phyloP scores from a whole-genome alignment of 2,888 invertebrate species.

The Heteromyza rotundicornis region DNA sequence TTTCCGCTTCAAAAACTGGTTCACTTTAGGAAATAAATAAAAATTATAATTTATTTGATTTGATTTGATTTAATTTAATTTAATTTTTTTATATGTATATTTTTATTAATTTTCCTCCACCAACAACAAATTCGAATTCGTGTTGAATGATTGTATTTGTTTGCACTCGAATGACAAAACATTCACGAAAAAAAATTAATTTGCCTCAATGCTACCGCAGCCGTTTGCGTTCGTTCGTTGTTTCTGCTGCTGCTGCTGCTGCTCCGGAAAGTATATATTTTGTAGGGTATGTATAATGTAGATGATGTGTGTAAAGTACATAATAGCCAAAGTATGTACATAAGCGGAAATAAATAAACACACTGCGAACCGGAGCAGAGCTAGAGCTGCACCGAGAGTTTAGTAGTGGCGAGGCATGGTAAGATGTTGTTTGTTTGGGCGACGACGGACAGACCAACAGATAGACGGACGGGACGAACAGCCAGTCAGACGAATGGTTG shows the following conservation, averaged over 20 bases:
- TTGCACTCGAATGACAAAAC: constrained; percentile 23
- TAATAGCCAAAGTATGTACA: constrained; percentile 15
- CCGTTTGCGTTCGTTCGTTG: background rate
- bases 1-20: too few relatives aligned
- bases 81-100: too few relatives aligned
- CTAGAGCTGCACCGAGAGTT: background rate
- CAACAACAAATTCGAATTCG: constrained; percentile 15
- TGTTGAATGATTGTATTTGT: constrained; percentile 3
- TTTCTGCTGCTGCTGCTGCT: constrained; percentile 10
- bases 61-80: too few relatives aligned
- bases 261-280: background rate
- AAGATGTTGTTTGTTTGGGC: background rate
- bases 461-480: background rate
- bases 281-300: constrained; percentile 13
- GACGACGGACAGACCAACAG: background rate
- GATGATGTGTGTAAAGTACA: constrained; percentile 26
- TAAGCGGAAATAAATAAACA: constrained; percentile 24
- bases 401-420: background rate
- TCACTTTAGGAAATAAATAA: too few relatives aligned
- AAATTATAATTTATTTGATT: too few relatives aligned
- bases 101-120: too few relatives aligned
- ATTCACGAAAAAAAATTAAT: constrained; percentile 18
- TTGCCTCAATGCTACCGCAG: constrained; percentile 13
- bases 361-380: background rate
- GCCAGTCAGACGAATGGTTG: too few relatives aligned